Evolutionary conservation across 2,888 invertebrate genomes (phyloP).

Genomic region (Opisthograptis luteolata): DNA sequence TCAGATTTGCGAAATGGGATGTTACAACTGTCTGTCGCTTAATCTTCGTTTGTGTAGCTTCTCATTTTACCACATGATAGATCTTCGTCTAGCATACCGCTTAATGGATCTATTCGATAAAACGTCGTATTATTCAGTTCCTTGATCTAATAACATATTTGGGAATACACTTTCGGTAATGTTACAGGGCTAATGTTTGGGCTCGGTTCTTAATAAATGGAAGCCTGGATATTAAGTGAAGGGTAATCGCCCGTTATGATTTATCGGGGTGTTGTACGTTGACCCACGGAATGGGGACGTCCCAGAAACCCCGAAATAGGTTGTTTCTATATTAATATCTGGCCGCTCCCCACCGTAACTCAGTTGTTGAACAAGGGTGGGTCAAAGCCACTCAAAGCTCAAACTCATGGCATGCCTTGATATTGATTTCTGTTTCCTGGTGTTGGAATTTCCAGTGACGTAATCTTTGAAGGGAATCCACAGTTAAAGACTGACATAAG

Average conservation of each 20-base stretch:
- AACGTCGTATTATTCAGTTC: slow-evolving; percentile 5
- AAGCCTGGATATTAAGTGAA: slow-evolving; percentile 22
- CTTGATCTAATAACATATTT: slow-evolving; percentile 4
- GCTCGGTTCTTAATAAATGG: slow-evolving; percentile 22
- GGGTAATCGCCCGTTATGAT: slow-evolving; percentile 39
- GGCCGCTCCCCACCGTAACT: slow-evolving; percentile 48
- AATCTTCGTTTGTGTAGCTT: slow-evolving; percentile 13
- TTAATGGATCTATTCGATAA: slow-evolving; percentile 3
- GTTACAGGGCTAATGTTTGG: slow-evolving; percentile 13
- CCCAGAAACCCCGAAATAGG: slow-evolving; percentile 54
- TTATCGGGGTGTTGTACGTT: slow-evolving; percentile 45
- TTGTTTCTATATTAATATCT: slow-evolving; percentile 48
- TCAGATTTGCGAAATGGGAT: slow-evolving; percentile 14
- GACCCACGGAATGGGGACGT: slow-evolving; percentile 54
- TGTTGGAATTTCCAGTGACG: slow-evolving; percentile 19
- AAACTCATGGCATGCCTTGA: slow-evolving; percentile 31
- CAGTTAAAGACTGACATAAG: neutral
- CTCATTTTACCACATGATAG: no score
- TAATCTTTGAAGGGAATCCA: slow-evolving; percentile 8
- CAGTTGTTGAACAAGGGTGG: slow-evolving; percentile 30
- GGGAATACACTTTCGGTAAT: slow-evolving; percentile 15
- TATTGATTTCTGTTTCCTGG: slow-evolving; percentile 19
- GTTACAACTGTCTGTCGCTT: slow-evolving; percentile 3
- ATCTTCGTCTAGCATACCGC: slow-evolving; percentile 4
- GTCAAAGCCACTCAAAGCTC: slow-evolving; percentile 39